Base-by-base conservation (phyloP, 53 echinoderm and acorn worm species). In the Echinometra lucunter region DNA sequence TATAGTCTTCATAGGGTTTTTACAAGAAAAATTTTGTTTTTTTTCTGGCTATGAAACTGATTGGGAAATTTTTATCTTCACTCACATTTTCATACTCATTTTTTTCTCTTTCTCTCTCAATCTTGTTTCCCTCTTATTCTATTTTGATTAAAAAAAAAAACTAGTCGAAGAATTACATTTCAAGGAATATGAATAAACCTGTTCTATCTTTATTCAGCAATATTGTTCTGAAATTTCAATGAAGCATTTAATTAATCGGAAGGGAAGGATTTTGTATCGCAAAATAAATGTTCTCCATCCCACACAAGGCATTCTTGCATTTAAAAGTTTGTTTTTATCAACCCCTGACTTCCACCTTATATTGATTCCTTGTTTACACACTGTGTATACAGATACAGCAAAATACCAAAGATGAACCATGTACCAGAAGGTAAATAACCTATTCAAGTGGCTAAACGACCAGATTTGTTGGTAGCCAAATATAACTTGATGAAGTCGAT, bases 381-480 rank as follows among this genome's bases (percentile, higher is more conserved):
- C n/a, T 15, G 32, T 70, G 34, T 72, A 28, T 12, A 72, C 72
- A 35, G 72, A 35, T 72, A 72, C 32, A 72, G 35, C 32, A 30
- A 72, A 72, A 72, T 72, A 35, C 12, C 72, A 72, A 72, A 72
- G 35, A 72, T 72, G 32, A 72, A 35, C n/a, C 32, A 34, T 72
- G 34, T 34, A 40, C 78, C 78, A 23, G 40, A 38, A 19, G 78
- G 78, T 78, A 40, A 40, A 78, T 40, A 78, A 78, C 78, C 38
- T 7, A 78, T 78, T 78, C 42, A 8, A 42, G 18, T 40, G 23
- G 42, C 78, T 78, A 18, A 78, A 42, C 78, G 23, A 38, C 78
- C 78, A 78, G 78, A 78, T 78, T 78, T 78, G 78, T 42, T 40
- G 78, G 78, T 42, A 78, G 78, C 35, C 38, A 78, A 78, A 42